Evolutionary conservation across 1,140 invertebrate genomes (phyloP), one percentile per base, ranked within the genome.

Genomic region (Microplitis mediator): DNA sequence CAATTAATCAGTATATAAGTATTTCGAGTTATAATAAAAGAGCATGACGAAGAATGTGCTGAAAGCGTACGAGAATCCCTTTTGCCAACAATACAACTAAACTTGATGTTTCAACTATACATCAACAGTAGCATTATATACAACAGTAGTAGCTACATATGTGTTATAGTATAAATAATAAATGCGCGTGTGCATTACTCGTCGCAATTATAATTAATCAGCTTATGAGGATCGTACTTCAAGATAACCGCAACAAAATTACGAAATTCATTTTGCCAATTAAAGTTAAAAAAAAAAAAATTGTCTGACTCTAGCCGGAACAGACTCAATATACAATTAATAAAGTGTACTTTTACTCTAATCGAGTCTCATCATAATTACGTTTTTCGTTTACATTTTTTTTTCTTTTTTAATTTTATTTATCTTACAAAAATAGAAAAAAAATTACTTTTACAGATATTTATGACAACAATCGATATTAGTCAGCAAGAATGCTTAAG

Each of bases 21-120:
- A 23, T 50, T 36, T 61, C 51, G 67, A 68, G 63, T 31, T 39
- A 69, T 45, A 66, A 56, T 78, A 82, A 79, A 78, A 74, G 74
- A 80, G 74, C 83, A 82, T 85, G 80, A 84, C 80, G 79, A 82
- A 74, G 77, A 78, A 81, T 83, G 81, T 82, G 81, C 79, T 81
- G 82, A 85, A 85, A 85, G 84, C 84, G 84, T 84, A 79, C 52
- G 78, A 83, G 78, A 75, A 79, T 80, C 74, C 77, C 75, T 80
- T 78, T 77, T 31, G 51, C 36, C 32, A 58, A 72, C 62, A 79
- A 36, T 50, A n/a, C 51, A 8, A 45, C 13, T 35, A 5, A 36
- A 39, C 16, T 71, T 13, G 52, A 6, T 69, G 50, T n/a, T 16
- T 52, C 35, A 58, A 72, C 16, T 23, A n/a, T 34, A 31, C 51